phyloP scores from a whole-genome alignment of 1,140 invertebrate species.

The Oryctes rhinoceros region DNA sequence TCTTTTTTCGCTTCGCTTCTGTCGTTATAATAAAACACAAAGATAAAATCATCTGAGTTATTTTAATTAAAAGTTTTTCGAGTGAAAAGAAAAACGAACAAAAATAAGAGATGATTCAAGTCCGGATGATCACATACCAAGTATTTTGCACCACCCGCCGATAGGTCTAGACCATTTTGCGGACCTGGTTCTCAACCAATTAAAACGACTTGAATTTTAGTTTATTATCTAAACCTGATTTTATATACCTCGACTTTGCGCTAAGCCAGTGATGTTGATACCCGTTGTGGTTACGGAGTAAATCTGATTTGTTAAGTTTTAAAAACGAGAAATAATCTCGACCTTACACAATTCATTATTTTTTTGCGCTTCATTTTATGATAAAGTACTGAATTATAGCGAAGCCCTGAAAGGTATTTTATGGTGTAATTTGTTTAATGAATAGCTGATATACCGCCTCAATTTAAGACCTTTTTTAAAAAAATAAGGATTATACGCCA shows the following conservation, averaged over 20 bases:
- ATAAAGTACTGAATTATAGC: slow-evolving; percentile 3
- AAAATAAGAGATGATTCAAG: slow-evolving; percentile 42
- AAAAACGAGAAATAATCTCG: not conserved
- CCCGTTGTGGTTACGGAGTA: not conserved
- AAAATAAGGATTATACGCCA: no score
- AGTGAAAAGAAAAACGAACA: slow-evolving; percentile 30
- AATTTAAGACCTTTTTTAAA: not conserved
- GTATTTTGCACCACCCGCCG: slow-evolving; percentile 55
- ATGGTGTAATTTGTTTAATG: not conserved
- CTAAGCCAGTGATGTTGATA: slow-evolving; percentile 17
- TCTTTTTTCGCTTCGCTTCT: slow-evolving; percentile 30
- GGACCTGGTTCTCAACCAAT: slow-evolving; percentile 52
- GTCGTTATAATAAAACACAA: slow-evolving; percentile 40
- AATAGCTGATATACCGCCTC: not conserved
- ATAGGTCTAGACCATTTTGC: slow-evolving; percentile 45
- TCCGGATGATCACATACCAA: slow-evolving; percentile 43
- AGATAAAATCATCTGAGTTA: slow-evolving; percentile 48
- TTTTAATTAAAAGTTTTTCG: slow-evolving; percentile 55
- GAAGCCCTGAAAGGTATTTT: no score
- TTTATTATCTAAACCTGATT: slow-evolving; percentile 54
- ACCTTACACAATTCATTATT: not conserved
- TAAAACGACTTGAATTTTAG: slow-evolving; percentile 52
- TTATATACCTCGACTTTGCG: slow-evolving; percentile 45
- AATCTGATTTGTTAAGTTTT: slow-evolving; percentile 26
- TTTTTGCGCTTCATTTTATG: not conserved